Percentiles rank a stretch among this genome's conserved stretches.
phyloP scores from a whole-genome alignment of 2,888 invertebrate species.

The Gymnocheta viridis region DNA sequence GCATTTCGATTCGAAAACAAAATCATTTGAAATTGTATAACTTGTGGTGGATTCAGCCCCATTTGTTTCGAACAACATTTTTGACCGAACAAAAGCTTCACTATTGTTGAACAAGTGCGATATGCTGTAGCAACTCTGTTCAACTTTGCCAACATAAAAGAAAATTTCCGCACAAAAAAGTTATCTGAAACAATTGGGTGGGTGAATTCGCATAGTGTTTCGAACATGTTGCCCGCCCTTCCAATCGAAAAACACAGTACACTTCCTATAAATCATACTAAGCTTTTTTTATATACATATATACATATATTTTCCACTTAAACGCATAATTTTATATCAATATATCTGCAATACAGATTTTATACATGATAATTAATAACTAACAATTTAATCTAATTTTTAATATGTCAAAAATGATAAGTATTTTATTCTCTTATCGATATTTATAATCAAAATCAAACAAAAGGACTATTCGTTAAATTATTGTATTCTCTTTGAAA shows the following conservation, averaged over 20 bases:
- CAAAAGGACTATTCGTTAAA: neutral
- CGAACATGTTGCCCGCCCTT: neutral
- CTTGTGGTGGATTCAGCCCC: too few species aligned
- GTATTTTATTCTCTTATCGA: constrained; percentile 17
- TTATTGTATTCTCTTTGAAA: neutral
- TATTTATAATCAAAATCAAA: constrained; percentile 8
- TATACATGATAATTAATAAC: neutral
- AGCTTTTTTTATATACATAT: neutral
- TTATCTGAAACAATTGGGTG: too few species aligned
- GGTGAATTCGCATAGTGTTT: too few species aligned
- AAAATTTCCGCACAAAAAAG: too few species aligned
- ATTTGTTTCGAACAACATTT: too few species aligned
- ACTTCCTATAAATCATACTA: neutral
- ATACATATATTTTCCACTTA: neutral
- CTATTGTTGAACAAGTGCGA: too few species aligned
- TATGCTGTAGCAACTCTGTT: too few species aligned
- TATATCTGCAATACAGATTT: constrained; percentile 19
- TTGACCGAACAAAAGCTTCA: too few species aligned
- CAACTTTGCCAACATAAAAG: too few species aligned
- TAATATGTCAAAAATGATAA: neutral
- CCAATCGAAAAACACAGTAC: neutral
- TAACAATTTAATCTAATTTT: neutral
- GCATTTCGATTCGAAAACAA: neutral
- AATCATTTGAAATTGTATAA: neutral
- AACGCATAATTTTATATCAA: constrained; percentile 41